Evolutionary conservation across 2,113 vertebrate species (phyloP).

Genomic region (Taxidea taxus): DNA sequence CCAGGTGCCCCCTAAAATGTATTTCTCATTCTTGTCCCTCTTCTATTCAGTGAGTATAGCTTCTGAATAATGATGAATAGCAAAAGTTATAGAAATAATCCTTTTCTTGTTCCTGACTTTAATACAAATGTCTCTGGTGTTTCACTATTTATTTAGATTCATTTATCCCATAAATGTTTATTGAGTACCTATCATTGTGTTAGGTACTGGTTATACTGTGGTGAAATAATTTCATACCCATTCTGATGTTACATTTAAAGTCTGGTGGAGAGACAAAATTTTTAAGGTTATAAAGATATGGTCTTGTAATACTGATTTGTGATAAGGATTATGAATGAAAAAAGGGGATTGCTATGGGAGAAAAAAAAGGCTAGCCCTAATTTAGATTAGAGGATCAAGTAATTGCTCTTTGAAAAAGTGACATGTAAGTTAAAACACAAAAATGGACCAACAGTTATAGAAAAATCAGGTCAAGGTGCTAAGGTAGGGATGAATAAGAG

Average conservation of each 20-base stretch:
- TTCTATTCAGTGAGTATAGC: neutral
- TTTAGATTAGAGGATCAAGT: neutral
- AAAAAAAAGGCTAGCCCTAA: neutral
- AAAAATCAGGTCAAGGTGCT: neutral
- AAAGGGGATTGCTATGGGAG: neutral
- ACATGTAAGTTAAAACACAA: neutral
- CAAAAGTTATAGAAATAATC: neutral
- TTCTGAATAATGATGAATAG: slow-evolving; percentile 5
- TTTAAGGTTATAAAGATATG: neutral
- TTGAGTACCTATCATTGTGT: neutral
- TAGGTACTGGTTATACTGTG: neutral
- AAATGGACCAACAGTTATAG: neutral
- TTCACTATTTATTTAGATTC: neutral
- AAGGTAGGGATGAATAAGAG: neutral
- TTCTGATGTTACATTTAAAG: neutral
- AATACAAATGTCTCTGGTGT: neutral
- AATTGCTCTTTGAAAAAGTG: neutral
- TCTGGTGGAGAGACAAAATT: neutral
- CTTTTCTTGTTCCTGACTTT: neutral
- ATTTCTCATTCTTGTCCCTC: neutral
- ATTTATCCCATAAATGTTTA: neutral
- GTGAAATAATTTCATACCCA: neutral
- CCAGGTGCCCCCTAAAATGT: neutral
- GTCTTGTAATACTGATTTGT: neutral
- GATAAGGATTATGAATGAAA: neutral